Evolutionary conservation across 2,113 vertebrate species (phyloP), one percentile per base, ranked within the genome.

Genomic region (Notechis scutatus): DNA sequence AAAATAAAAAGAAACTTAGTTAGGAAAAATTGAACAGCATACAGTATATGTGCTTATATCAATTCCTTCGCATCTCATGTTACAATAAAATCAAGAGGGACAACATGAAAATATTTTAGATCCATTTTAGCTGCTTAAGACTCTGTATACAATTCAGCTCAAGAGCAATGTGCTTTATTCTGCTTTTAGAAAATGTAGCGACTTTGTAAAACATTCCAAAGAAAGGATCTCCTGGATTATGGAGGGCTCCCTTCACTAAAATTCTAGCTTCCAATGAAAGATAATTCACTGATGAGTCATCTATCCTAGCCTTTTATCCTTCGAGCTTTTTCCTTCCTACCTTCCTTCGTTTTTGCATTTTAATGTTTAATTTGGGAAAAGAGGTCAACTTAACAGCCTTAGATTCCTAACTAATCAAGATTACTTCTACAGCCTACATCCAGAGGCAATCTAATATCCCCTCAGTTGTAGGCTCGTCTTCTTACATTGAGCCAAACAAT

Each of bases 1-100:
- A 55, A 59, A 24, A 21, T n/a, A 39, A 96, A 97, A 93, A 94
- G 95, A 95, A 96, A 94, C 87, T 95, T 59, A 91, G 91, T 96
- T 96, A 94, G 42, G 5, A 85, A 92, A 42, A 92, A 14, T 5
- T 56, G 50, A 89, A 57, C 14, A 85, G 64, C 47, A 39, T 3
- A 5, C 29, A 87, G 3, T 8, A 42, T 20, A 54, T n/a, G 1
- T 45, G 45, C 24, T 45, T 18, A 64, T 9, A 85, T 3, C 23
- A 20, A 42, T 34, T 87, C 57, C 42, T 9, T 42, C 9, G 6
- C 55, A 56, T 89, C 23, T 55, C 55, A 21, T 57, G 45, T 34
- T 91, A n/a, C 57, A 11, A 20, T 24, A 50, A 24, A 64, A 39
- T 64, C 12, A 88, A 69, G 47, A 3, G 52, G 7, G 1, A 21